Base-by-base conservation (phyloP, 2,888 invertebrate genomes). In the Andrena flavipes region DNA sequence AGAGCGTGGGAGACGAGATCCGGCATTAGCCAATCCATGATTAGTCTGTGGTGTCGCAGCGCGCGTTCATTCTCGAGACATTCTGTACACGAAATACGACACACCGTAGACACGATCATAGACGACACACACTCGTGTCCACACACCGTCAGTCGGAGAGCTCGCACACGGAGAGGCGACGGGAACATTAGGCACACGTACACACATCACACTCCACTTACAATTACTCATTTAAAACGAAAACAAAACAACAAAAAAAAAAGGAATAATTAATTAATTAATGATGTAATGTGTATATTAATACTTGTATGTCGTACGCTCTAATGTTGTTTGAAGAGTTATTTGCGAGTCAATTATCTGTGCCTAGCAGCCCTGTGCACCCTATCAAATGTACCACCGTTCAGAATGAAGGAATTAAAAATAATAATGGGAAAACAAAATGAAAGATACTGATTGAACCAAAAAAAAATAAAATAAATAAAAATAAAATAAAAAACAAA, bases 321-420 rank as follows among this genome's bases (percentile, higher is more conserved):
- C 93, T 94, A 93, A 93, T 93, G 94, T 94, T 93, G 93, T 94
- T 94, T 94, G 93, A 93, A 92, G 93, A 93, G 93, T 95, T 95
- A 95, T 95, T 95, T 95, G 95, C 94, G 94, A 95, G 95, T 95
- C 95, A 95, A 95, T 95, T 95, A 95, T 95, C 95, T 95, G 95
- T 95, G 95, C 95, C 95, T 95, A 94, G 94, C 94, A 93, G 94
- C 92, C 94, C 93, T 93, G 93, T 93, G 93, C 94, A 94, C 94
- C 93, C 92, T 92, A 94, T 92, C 92, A 94, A 93, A 93, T 92
- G 92, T 93, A 93, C 92, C 93, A 93, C 91, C 93, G 91, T 93
- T 93, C 93, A 92, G 91, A 56, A 93, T 91, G 90, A 92, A 89
- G 90, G 88, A 84, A 77, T 80, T 82, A 77, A 81, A 77, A 84